phyloP scores from a whole-genome alignment of 92 coral and sea anemone species.

The Siderastrea siderea region DNA sequence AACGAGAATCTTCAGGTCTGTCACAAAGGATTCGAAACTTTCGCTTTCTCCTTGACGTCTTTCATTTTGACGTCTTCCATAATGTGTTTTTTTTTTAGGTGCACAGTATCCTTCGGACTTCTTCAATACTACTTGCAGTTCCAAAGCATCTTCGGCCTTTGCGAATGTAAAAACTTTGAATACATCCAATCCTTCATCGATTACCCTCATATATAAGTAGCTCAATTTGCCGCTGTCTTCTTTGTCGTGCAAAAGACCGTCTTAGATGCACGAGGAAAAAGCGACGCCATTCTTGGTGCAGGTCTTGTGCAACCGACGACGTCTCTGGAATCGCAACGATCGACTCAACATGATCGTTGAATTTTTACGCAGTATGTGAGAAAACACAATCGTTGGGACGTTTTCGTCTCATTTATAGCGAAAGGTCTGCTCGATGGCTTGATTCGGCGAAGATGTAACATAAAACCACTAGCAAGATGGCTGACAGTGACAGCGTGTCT shows the following conservation, averaged over 20 bases:
- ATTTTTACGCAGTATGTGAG: not conserved
- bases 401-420: not conserved
- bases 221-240: constrained; percentile 13
- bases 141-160: constrained; percentile 24
- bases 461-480: constrained; percentile 1
- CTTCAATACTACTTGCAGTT: not conserved
- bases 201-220: constrained; percentile 11
- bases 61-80: constrained; percentile 2
- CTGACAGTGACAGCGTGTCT: not conserved
- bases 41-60: constrained; percentile 29
- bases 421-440: constrained; percentile 11
- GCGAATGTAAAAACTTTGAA: constrained; percentile 34
- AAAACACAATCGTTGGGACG: not conserved
- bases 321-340: no score
- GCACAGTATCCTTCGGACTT: constrained; percentile 15
- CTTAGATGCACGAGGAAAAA: not conserved
- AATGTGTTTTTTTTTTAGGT: constrained; percentile 16
- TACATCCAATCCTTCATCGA: constrained; percentile 33
- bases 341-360: constrained; percentile 4
- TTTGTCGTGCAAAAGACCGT: constrained; percentile 16
- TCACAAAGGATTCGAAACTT: constrained; percentile 8
- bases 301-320: constrained; percentile 5
- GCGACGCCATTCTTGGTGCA: constrained; percentile 34
- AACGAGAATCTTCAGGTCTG: constrained; percentile 15
- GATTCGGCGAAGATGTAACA: constrained; percentile 4